These are phyloP conservation scores for Aphelenchoides fujianensis DNA, from an alignment of 1,140 invertebrate genomes.

Conservation along the genomic window DNA sequence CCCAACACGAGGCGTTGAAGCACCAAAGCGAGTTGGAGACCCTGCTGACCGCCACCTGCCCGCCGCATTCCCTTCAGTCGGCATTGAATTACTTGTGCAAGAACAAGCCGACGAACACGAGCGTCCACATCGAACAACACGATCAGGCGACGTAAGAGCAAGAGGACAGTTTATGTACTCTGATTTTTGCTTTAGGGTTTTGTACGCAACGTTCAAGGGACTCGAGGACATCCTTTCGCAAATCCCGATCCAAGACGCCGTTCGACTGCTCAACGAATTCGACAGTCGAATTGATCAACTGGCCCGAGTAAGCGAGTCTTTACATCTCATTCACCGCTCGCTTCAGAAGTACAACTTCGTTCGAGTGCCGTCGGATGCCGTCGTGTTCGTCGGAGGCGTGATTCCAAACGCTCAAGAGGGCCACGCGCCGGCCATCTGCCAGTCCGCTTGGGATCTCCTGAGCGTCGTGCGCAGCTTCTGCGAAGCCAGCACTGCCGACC, in stretches of 20 bases:
- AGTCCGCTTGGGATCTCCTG: constrained; percentile 48
- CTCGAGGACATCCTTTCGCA: constrained; percentile 51
- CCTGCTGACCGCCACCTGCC: constrained; percentile 19
- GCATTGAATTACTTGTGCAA: constrained; percentile 38
- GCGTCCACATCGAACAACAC: constrained; percentile 56
- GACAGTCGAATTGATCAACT: constrained; percentile 40
- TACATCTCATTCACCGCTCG: not conserved
- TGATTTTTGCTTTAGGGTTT: constrained; percentile 49
- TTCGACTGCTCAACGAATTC: constrained; percentile 57
- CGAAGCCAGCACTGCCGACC: constrained; percentile 55
- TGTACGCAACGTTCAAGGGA: constrained; percentile 52
- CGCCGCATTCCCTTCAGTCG: constrained; percentile 18
- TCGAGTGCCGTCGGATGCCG: constrained; percentile 48
- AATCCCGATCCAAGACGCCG: constrained; percentile 53
- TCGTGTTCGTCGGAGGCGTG: constrained; percentile 44
- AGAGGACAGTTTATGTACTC: too few species aligned
- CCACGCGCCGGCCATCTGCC: constrained; percentile 36
- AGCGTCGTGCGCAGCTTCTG: constrained; percentile 52
- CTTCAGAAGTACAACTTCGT: constrained; percentile 42
- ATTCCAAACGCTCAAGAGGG: constrained; percentile 34
- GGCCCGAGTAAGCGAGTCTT: constrained; percentile 33
- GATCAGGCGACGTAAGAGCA: constrained; percentile 36
- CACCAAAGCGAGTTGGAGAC: constrained; percentile 3
- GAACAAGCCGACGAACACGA: constrained; percentile 41
- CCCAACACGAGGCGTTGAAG: constrained; percentile 41